phyloP scores from a whole-genome alignment of 2,797 vertebrate genomes.

The Melanogrammus aeglefinus region DNA sequence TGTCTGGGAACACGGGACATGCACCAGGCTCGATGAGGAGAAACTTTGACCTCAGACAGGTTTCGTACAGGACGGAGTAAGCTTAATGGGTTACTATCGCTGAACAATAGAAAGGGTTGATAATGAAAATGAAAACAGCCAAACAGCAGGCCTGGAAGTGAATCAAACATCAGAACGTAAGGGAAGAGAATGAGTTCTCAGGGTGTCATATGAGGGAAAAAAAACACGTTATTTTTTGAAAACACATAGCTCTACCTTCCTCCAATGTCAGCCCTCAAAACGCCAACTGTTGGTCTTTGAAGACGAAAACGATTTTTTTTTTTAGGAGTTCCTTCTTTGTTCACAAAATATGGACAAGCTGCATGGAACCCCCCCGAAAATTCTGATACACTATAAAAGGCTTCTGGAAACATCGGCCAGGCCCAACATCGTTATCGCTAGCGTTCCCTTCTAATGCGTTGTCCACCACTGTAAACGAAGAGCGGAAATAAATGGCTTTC shows the following conservation, averaged over 20 bases:
- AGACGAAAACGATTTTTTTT: conserved; percentile 25
- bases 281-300: conserved; percentile 49
- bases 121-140: neutral
- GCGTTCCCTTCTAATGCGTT: conserved; percentile 6
- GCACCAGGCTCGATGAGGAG: conserved; percentile 32
- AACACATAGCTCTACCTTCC: conserved; percentile 44
- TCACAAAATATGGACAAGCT: conserved; percentile 11
- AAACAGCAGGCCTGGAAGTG: too few species aligned
- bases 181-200: conserved; percentile 34
- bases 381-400: conserved; percentile 5
- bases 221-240: conserved; percentile 52
- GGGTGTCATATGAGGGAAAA: conserved; percentile 24
- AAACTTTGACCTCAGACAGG: neutral
- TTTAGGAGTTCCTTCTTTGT: neutral
- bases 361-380: conserved; percentile 13
- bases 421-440: neutral
- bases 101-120: neutral
- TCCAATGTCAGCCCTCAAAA: conserved; percentile 43
- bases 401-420: too few species aligned
- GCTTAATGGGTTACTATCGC: too few species aligned
- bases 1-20: conserved; percentile 26
- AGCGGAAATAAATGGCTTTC: conserved; percentile 30
- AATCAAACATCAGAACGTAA: conserved; percentile 13
- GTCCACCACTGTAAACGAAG: neutral
- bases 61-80: neutral